Base-by-base conservation (phyloP, 2,113 vertebrate species). In the Emydocephalus ijimae region DNA sequence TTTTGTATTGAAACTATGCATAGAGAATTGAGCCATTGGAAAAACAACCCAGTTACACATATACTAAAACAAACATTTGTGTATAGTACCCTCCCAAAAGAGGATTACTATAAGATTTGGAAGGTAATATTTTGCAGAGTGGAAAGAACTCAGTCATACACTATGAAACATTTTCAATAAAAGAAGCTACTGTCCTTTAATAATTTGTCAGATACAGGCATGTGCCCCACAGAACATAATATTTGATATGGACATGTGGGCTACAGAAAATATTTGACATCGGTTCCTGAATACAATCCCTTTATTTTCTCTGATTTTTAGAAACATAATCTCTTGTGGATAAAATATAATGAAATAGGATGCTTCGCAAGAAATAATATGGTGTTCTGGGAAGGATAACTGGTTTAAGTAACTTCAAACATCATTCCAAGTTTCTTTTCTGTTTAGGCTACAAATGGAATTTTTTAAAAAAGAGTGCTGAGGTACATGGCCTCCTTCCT, bases 401-500 rank as follows among this genome's bases (percentile, higher is more conserved):
- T 81, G 89, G 23, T 64, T 94, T 94, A 95, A 94, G 89, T 85
- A 8, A 92, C 24, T 93, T 91, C 6, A 50, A 89, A 93, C 56
- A 93, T 93, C 95, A 95, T 94, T 94, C 95, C 88, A 90, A 94
- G 86, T 74, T 88, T 81, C 24, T 90, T 94, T 92, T 93, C 96
- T 95, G 86, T 93, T 92, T 92, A 91, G 94, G 90, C 93, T 94
- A 89, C 0, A 3, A 93, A 94, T 39, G 81, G 96, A 93, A 45
- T 92, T 95, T 52, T 12, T 12, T 90, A 92, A 94, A 93, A 94
- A 96, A 55, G 92, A 92, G 92, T 92, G 89, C 34, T 59, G 90
- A 95, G 90, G 93, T 48, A 92, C 61, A n/a, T 91, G 94, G 96
- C 95, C 95, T 97, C 96, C 85, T 97, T 95, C 97, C 94, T 39